Conservation (phyloP, 1,140 invertebrate genomes). For the Diuraphis noxia region DNA sequence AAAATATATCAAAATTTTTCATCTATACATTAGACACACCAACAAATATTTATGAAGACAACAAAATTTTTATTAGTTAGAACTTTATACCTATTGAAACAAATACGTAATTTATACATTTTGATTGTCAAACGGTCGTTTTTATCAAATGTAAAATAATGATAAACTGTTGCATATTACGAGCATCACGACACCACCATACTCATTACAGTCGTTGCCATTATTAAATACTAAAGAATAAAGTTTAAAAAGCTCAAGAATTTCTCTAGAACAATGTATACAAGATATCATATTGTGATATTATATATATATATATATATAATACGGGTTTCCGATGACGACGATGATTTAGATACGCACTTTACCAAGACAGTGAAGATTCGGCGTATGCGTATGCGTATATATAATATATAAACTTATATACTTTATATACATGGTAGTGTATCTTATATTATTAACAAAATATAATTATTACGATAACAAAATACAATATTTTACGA, state of each 20-base stretch:
- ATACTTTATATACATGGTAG: neutral
- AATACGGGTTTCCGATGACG: neutral
- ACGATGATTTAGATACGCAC: neutral
- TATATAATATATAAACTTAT: neutral
- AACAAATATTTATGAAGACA: too few species aligned
- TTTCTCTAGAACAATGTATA: neutral
- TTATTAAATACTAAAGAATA: neutral
- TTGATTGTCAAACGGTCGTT: neutral
- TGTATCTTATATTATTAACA: neutral
- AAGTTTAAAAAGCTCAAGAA: slow-evolving; percentile 5
- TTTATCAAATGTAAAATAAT: neutral
- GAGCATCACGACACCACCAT: neutral
- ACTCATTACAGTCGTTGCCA: neutral
- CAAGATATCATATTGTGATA: neutral
- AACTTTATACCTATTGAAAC: too few species aligned
- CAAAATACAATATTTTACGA: neutral
- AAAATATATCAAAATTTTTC: too few species aligned
- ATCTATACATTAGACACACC: too few species aligned
- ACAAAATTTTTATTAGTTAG: neutral
- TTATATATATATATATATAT: neutral
- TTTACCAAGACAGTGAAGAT: neutral
- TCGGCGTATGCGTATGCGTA: neutral
- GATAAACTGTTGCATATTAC: neutral
- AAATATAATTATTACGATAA: neutral
- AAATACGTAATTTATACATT: neutral